These are phyloP conservation scores for Cladorhizidae sp. DNA, from an alignment of 37 sponge, comb jelly and placozoan genomes.

Conservation along the genomic window DNA sequence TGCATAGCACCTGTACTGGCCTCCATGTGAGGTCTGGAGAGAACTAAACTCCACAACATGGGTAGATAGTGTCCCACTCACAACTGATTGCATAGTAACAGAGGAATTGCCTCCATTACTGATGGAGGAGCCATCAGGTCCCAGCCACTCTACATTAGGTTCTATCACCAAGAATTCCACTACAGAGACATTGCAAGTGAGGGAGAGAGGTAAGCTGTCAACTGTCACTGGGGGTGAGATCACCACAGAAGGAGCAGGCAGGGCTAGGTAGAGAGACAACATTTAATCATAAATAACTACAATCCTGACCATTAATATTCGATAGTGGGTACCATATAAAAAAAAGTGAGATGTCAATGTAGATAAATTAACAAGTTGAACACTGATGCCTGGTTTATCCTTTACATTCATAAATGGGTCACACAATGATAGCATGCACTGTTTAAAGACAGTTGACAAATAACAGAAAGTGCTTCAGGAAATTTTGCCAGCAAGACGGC, in stretches of 20 bases:
- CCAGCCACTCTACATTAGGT: constrained; percentile 31
- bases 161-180: neutral
- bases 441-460: no score
- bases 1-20: constrained; percentile 2
- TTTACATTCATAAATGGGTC: no score
- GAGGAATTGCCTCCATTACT: no score
- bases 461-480: no score
- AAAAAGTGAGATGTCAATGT: no score
- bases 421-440: no score
- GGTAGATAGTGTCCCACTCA: neutral
- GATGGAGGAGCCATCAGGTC: neutral
- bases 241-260: constrained; percentile 25
- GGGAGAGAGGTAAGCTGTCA: constrained; percentile 28
- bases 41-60: constrained; percentile 10
- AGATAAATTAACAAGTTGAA: no score
- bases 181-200: constrained; percentile 20
- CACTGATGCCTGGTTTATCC: no score
- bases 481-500: no score
- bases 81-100: neutral
- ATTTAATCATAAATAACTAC: no score
- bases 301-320: no score
- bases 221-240: neutral
- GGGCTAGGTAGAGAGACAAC: neutral
- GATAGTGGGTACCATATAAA: no score
- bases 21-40: constrained; percentile 42